Percentiles rank a stretch among this genome's conserved stretches.
Conservation (phyloP, 1,140 invertebrate species). For the Pogonus chalceus region DNA sequence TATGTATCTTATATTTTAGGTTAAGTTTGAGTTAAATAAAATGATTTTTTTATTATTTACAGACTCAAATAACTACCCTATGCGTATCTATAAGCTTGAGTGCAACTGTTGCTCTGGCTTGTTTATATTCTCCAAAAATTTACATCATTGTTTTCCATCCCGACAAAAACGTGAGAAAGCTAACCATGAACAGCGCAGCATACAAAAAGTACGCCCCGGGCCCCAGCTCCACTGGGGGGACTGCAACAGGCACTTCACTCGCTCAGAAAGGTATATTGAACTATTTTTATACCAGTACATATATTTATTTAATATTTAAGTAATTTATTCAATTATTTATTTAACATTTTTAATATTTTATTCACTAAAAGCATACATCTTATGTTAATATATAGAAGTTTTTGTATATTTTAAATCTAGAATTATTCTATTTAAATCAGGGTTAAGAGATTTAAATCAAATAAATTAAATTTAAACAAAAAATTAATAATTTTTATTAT, state of each 20-base stretch:
- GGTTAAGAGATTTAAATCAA: no score
- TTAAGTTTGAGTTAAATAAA: no score
- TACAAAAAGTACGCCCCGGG: slow-evolving; percentile 32
- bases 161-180: slow-evolving; percentile 46
- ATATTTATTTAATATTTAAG: not conserved
- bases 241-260: slow-evolving; percentile 18
- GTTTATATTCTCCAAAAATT: slow-evolving; percentile 64
- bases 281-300: slow-evolving; percentile 9
- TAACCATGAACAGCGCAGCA: slow-evolving; percentile 39
- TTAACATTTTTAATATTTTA: slow-evolving; percentile 9
- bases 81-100: slow-evolving; percentile 63
- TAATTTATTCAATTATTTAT: slow-evolving; percentile 8
- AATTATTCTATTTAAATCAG: no score
- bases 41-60: no score
- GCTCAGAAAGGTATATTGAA: slow-evolving; percentile 11
- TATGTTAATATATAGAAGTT: not conserved
- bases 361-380: slow-evolving; percentile 13
- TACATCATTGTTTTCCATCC: slow-evolving; percentile 64
- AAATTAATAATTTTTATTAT: no score
- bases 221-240: slow-evolving; percentile 22
- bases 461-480: no score
- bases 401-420: no score
- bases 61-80: slow-evolving; percentile 61
- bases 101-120: slow-evolving; percentile 59
- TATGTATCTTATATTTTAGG: no score